Conservation (phyloP, 2,888 invertebrate species). For the Lomographa bimaculata region DNA sequence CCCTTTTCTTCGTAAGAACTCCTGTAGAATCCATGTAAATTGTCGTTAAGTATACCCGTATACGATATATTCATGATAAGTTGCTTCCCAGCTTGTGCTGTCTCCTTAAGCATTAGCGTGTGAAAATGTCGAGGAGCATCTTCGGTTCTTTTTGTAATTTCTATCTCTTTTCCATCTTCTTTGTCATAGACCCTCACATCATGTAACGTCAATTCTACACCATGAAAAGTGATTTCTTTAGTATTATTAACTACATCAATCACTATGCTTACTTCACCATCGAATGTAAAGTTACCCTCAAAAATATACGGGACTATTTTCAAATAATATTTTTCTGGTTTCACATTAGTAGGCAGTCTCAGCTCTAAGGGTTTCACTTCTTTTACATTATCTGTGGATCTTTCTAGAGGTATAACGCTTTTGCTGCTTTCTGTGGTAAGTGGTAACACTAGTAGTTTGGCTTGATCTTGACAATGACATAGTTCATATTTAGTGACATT, state of each 20-base stretch:
- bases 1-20: constrained; percentile 89
- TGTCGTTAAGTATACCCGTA: constrained; percentile 88
- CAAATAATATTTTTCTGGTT: constrained; percentile 88
- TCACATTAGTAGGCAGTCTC: constrained; percentile 86
- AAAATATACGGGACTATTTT: constrained; percentile 88
- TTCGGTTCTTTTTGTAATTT: constrained; percentile 69
- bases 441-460: constrained; percentile 69
- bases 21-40: constrained; percentile 91
- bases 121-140: constrained; percentile 87
- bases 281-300: constrained; percentile 91
- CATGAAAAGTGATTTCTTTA: constrained; percentile 89
- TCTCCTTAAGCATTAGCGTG: constrained; percentile 84
- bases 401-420: constrained; percentile 61
- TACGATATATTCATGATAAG: constrained; percentile 89
- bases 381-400: constrained; percentile 46
- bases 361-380: constrained; percentile 74
- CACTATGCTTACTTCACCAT: constrained; percentile 86
- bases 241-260: constrained; percentile 85
- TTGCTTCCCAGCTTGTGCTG: constrained; percentile 81
- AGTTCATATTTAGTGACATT: constrained; percentile 75
- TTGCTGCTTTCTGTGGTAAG: constrained; percentile 65
- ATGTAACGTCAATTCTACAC: constrained; percentile 86
- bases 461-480: constrained; percentile 67
- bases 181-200: constrained; percentile 80
- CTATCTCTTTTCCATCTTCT: constrained; percentile 53